A percentile compares a stretch with the other conserved stretches of the same genome.
phyloP scores from a whole-genome alignment of 2,888 invertebrate genomes.

The Osedax frankpressi region DNA sequence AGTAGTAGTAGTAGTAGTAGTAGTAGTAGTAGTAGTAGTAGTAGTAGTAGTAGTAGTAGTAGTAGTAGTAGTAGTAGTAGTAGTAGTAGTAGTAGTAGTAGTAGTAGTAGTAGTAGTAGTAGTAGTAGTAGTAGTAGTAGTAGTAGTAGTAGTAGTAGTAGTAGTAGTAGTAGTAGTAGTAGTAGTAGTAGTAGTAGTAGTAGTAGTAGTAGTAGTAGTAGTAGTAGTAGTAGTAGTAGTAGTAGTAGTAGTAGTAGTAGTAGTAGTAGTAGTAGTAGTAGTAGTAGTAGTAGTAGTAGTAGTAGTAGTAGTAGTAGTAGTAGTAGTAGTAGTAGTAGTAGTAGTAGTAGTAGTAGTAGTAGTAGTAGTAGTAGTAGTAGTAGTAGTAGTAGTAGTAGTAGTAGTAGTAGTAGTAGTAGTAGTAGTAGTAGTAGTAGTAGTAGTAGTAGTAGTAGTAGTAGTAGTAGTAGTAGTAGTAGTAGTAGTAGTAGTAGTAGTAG shows the following conservation, averaged over 20 bases:
- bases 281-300: slow-evolving; percentile 16
- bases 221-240: slow-evolving; percentile 20
- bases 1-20: slow-evolving; percentile 16
- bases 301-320: slow-evolving; percentile 14
- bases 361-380: slow-evolving; percentile 4
- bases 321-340: slow-evolving; percentile 17
- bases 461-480: slow-evolving; percentile 17
- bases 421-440: slow-evolving; percentile 14
- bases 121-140: slow-evolving; percentile 16
- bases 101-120: slow-evolving; percentile 14
- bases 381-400: background rate
- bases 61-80: slow-evolving; percentile 14
- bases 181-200: slow-evolving; percentile 21
- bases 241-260: slow-evolving; percentile 19
- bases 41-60: slow-evolving; percentile 17
- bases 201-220: slow-evolving; percentile 18
- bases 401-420: background rate
- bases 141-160: slow-evolving; percentile 3
- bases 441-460: slow-evolving; percentile 16
- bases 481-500: slow-evolving; percentile 17
- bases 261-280: slow-evolving; percentile 19
- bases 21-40: slow-evolving; percentile 17
- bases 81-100: background rate
- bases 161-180: slow-evolving; percentile 7
- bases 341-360: slow-evolving; percentile 17